These are phyloP conservation scores for Drosophila borborema DNA, from an alignment of 2,888 invertebrate genomes.

Conservation along the genomic window DNA sequence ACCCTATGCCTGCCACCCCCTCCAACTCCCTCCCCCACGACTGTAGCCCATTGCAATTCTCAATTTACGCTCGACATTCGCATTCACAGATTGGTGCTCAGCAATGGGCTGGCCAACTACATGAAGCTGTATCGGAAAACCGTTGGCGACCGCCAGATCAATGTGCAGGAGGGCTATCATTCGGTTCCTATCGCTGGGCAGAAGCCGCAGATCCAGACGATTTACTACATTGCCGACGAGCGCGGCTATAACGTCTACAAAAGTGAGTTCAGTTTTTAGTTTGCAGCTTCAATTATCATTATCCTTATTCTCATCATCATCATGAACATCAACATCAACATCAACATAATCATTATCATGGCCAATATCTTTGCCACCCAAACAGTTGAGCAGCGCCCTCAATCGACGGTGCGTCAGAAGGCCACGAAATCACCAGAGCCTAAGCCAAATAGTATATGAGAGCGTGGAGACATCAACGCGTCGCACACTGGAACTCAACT, in stretches of 20 bases:
- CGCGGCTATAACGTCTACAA: conserved; percentile 71
- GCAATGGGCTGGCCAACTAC: conserved; percentile 78
- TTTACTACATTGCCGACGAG: conserved; percentile 78
- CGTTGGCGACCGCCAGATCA: conserved; percentile 55
- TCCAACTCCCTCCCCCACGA: too few relatives aligned
- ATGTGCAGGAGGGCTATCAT: conserved; percentile 79
- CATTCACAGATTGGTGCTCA: conserved; percentile 66
- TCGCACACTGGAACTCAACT: conserved; percentile 39
- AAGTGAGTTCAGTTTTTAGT: conserved; percentile 71
- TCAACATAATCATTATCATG: conserved; percentile 14
- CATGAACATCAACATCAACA: conserved; percentile 8
- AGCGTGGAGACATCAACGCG: conserved; percentile 8
- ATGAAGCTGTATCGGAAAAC: conserved; percentile 74
- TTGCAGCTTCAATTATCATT: conserved; percentile 18
- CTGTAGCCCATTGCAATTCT: neutral
- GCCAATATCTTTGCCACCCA: conserved; percentile 5
- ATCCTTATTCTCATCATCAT: conserved; percentile 16
- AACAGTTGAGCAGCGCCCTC: conserved; percentile 59
- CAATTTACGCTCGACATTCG: conserved; percentile 2
- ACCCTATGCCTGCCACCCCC: too few relatives aligned
- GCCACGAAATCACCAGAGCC: conserved; percentile 35
- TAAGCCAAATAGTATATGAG: conserved; percentile 37
- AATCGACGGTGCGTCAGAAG: conserved; percentile 40
- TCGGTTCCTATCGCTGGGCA: conserved; percentile 70
- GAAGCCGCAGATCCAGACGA: conserved; percentile 59